These are phyloP conservation scores for Megastigmus dorsalis DNA, from an alignment of 2,888 invertebrate species.

Conservation along the genomic window DNA sequence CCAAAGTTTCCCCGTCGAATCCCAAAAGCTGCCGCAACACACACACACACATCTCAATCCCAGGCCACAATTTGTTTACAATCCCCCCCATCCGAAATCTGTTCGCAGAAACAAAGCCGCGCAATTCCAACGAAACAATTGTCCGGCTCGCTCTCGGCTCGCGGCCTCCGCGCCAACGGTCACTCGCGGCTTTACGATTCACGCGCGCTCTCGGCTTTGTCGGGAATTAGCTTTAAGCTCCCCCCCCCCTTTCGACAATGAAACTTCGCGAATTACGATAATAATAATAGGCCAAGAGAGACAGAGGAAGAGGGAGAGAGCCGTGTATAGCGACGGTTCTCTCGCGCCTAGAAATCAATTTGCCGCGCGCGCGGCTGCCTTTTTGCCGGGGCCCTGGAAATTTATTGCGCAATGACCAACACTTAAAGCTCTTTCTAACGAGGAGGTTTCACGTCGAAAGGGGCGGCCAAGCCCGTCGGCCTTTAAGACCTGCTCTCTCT, in stretches of 20 bases:
- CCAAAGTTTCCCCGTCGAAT: no score
- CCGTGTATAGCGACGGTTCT: no score
- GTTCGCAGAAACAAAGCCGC: neutral
- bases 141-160: neutral
- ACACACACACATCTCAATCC: no score
- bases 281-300: slow-evolving; percentile 44
- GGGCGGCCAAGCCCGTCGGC: slow-evolving; percentile 28
- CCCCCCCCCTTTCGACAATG: slow-evolving; percentile 35
- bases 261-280: slow-evolving; percentile 39
- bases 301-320: no score
- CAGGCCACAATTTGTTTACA: no score
- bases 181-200: slow-evolving; percentile 25
- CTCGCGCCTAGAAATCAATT: slow-evolving; percentile 51
- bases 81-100: no score
- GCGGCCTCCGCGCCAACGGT: neutral
- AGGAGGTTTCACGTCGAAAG: slow-evolving; percentile 45
- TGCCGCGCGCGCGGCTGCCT: slow-evolving; percentile 33
- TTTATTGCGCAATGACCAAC: slow-evolving; percentile 51
- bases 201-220: neutral
- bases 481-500: no score
- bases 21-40: no score
- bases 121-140: slow-evolving; percentile 10
- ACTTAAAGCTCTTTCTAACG: slow-evolving; percentile 52
- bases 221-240: slow-evolving; percentile 42
- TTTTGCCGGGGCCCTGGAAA: slow-evolving; percentile 47